Evolutionary conservation across 2,797 vertebrate genomes (phyloP).

Genomic region (Schizothorax lantsangensis): DNA sequence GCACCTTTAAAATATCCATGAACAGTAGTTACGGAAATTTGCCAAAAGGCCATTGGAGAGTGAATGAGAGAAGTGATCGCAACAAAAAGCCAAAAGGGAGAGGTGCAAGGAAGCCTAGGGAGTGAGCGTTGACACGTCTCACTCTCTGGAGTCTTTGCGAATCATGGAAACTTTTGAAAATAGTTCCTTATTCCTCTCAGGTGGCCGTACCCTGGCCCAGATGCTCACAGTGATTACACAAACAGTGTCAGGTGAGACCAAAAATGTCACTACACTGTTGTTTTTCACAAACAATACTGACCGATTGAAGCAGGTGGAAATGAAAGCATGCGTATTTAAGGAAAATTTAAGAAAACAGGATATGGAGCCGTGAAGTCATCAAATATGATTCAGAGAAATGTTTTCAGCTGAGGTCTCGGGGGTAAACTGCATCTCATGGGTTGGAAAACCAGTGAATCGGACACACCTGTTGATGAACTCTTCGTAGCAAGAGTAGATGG

Average conservation of each 20-base stretch:
- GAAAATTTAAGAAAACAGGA: neutral
- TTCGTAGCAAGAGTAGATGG: conserved; percentile 99
- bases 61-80: neutral
- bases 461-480: conserved; percentile 99
- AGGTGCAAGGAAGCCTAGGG: conserved; percentile 42
- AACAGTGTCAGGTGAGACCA: conserved; percentile 39
- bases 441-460: neutral
- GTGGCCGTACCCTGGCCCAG: conserved; percentile 9
- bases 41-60: conserved; percentile 31
- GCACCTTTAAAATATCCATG: conserved; percentile 26
- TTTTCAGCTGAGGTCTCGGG: conserved; percentile 23
- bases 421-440: conserved; percentile 11
- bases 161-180: conserved; percentile 63
- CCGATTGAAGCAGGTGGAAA: conserved; percentile 2
- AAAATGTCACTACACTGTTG: conserved; percentile 35
- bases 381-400: conserved; percentile 31
- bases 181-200: conserved; percentile 50
- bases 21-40: conserved; percentile 41
- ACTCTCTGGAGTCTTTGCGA: conserved; percentile 46
- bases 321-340: neutral
- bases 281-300: neutral
- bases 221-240: conserved; percentile 47
- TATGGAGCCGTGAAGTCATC: neutral
- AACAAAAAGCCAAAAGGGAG: conserved; percentile 28
- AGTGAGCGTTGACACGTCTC: conserved; percentile 40